A percentile compares a stretch with the other conserved stretches of the same genome.
Evolutionary conservation across 2,113 vertebrate species (phyloP).

Genomic region (Numida meleagris): DNA sequence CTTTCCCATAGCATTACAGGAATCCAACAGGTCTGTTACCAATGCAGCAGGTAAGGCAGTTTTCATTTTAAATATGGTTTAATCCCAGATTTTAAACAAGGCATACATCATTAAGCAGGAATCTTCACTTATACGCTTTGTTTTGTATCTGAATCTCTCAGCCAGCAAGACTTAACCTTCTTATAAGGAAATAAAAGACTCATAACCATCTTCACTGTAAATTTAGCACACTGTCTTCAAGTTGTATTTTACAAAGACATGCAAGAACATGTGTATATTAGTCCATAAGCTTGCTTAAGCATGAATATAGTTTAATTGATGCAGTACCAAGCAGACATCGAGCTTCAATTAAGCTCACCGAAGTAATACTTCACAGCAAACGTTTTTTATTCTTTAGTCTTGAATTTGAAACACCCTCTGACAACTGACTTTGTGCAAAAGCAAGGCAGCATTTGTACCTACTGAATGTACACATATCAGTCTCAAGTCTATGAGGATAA

Average conservation of each 20-base stretch:
- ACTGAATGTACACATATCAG: fast-evolving
- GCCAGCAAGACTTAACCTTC: background rate
- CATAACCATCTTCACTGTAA: background rate
- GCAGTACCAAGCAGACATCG: background rate
- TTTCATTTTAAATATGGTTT: background rate
- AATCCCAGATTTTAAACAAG: background rate
- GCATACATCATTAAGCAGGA: background rate
- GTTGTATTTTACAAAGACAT: background rate
- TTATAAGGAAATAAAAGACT: background rate
- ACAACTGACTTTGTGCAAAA: background rate
- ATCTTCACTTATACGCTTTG: background rate
- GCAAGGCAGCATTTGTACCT: background rate
- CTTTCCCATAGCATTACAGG: background rate
- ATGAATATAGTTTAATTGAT: background rate
- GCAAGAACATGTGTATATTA: background rate
- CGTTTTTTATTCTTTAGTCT: background rate
- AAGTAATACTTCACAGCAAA: background rate
- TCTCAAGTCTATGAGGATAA: background rate
- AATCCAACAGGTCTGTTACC: background rate
- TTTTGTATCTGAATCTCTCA: background rate
- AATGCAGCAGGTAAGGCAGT: background rate
- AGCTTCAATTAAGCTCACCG: background rate
- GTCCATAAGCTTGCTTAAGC: fast-evolving
- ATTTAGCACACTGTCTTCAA: background rate
- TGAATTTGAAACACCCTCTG: background rate